Base-by-base conservation (phyloP, 2,888 invertebrate species). In the Deilephila porcellus region DNA sequence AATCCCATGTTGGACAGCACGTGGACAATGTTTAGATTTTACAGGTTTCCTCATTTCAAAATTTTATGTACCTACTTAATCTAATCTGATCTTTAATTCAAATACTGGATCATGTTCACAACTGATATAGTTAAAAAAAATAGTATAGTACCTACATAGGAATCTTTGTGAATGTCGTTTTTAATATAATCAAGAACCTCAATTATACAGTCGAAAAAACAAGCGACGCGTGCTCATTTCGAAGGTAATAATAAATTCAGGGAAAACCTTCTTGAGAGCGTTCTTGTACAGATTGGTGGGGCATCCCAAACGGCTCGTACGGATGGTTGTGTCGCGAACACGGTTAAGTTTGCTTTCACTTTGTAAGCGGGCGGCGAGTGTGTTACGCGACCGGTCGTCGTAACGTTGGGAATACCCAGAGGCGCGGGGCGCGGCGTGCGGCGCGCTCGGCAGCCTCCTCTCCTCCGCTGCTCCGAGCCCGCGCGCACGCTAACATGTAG, bases 341-440 rank as follows among this genome's bases (percentile, higher is more conserved):
- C 81, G 81, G 73, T 76, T 79, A 81, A 76, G 77, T 76, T 81
- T 76, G 90, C 92, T 92, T 92, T 92, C 93, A 88, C 92, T 86
- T 25, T 6, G 67, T 20, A 45, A 20, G 45, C 77, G 76, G 77
- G 60, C 71, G 75, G 76, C 75, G 79, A 77, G 81, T 76, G 83
- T 76, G 81, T 86, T 86, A 85, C 82, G 85, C 82, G 86, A 85
- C 78, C 84, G 80, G 76, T 78, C 81, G 79, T 75, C 81, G 80
- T 78, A 81, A 82, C 75, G 76, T 75, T 87, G 92, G 93, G 86
- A 91, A 89, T 90, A 90, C 90, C 92, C 91, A 90, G 63, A 32
- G 53, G 90, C 90, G 91, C 91, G 90, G 63, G 19, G 45, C 60
- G 70, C 60, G 45, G 45, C 45, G 45, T 3, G 2, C 45, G 45